Conservation (phyloP, 1,140 invertebrate species). For the Lepidurus couesii region DNA sequence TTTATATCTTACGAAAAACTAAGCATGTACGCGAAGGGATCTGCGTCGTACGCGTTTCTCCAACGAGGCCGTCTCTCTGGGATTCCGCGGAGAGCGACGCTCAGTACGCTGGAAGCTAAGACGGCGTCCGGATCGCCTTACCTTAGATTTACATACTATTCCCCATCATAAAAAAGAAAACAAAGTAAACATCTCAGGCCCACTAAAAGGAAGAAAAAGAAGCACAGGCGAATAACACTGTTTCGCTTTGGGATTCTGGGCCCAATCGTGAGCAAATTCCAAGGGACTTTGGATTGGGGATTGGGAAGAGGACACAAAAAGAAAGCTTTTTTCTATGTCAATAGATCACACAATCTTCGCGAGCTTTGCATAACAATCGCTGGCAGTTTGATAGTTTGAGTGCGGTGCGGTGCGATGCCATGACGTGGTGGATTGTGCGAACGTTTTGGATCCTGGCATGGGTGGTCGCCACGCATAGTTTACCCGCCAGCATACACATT, state of each 20-base stretch:
- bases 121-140: conserved; percentile 2
- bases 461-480: background rate
- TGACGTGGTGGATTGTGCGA: conserved; percentile 7
- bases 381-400: background rate
- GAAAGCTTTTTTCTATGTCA: background rate
- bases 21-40: background rate
- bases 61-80: background rate
- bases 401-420: background rate
- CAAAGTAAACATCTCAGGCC: too few species aligned
- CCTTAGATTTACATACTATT: background rate
- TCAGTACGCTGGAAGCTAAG: background rate
- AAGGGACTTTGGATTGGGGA: background rate
- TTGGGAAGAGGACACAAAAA: background rate
- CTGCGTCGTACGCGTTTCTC: background rate
- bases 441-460: background rate
- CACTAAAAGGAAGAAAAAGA: too few species aligned
- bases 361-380: background rate
- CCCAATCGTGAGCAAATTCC: background rate
- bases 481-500: conserved; percentile 1
- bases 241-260: too few species aligned
- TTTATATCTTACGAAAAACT: background rate
- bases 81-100: background rate
- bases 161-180: background rate
- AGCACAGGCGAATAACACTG: too few species aligned
- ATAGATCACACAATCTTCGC: background rate